phyloP scores from a whole-genome alignment of 2,888 invertebrate genomes.

The Drosophila neoperkinsi region DNA sequence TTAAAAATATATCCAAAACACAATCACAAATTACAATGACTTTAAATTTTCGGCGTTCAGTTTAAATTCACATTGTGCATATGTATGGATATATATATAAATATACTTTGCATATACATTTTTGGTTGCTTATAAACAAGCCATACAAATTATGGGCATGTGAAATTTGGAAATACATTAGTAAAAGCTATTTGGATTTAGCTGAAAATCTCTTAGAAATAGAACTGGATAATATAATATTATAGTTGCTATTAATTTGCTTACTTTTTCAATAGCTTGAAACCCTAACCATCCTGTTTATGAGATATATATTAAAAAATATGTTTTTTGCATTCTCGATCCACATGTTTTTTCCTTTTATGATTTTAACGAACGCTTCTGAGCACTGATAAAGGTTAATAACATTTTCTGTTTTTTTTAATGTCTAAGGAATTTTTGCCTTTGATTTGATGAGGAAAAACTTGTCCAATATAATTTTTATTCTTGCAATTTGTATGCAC shows the following conservation, averaged over 20 bases:
- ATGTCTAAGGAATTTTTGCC: not conserved
- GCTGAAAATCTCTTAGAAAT: not conserved
- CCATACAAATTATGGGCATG: not conserved
- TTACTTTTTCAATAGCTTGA: conserved; percentile 26
- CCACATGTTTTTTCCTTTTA: not conserved
- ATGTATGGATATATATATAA: not conserved
- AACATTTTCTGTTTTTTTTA: not conserved
- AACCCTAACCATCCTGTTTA: conserved; percentile 24
- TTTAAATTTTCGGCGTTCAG: not conserved
- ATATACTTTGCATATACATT: not conserved
- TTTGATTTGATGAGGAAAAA: conserved; percentile 18
- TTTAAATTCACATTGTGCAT: not conserved
- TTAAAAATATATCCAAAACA: not conserved
- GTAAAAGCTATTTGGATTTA: not conserved
- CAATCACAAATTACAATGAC: not conserved
- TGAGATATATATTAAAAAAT: conserved; percentile 1
- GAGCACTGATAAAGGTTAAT: not conserved
- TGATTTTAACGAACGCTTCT: not conserved
- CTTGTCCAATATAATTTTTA: conserved; percentile 40
- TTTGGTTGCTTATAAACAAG: not conserved
- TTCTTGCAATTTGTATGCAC: conserved; percentile 40
- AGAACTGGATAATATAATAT: not conserved
- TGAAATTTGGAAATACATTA: not conserved
- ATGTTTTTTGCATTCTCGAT: not conserved
- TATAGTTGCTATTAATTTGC: conserved; percentile 3